These are phyloP conservation scores for Drosophila bocki DNA, from an alignment of 1,140 invertebrate species.

Conservation along the genomic window DNA sequence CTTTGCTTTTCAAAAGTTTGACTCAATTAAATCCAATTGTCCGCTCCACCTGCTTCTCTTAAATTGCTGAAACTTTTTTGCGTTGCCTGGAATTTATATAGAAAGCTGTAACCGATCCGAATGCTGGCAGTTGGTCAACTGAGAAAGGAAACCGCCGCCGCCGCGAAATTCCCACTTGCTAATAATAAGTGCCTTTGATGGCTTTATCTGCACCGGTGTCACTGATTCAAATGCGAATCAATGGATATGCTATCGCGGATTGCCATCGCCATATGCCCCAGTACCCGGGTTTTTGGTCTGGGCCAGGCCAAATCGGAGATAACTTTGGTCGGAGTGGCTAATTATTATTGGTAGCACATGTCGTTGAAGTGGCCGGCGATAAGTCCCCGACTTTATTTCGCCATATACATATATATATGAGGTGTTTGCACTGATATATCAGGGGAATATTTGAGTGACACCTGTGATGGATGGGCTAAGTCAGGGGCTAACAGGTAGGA, in stretches of 20 bases:
- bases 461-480: slow-evolving; percentile 34
- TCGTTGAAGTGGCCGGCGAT: slow-evolving; percentile 50
- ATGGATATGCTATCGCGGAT: slow-evolving; percentile 40
- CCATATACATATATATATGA: slow-evolving; percentile 12
- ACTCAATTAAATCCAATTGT: slow-evolving; percentile 42
- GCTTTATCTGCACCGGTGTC: slow-evolving; percentile 33
- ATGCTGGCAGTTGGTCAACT: slow-evolving; percentile 41
- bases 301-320: slow-evolving; percentile 9
- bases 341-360: slow-evolving; percentile 75
- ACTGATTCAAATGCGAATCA: slow-evolving; percentile 44
- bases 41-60: slow-evolving; percentile 31
- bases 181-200: slow-evolving; percentile 49
- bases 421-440: slow-evolving; percentile 31
- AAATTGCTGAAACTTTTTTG: slow-evolving; percentile 24
- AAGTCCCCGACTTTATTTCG: slow-evolving; percentile 37
- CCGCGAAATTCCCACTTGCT: slow-evolving; percentile 18
- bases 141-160: slow-evolving; percentile 8
- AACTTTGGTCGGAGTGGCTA: slow-evolving; percentile 41
- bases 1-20: slow-evolving; percentile 44
- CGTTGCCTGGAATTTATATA: slow-evolving; percentile 19
- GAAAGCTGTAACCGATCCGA: slow-evolving; percentile 36
- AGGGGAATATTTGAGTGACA: slow-evolving; percentile 40
- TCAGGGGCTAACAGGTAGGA: background rate
- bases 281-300: background rate
- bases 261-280: slow-evolving; percentile 6